These are phyloP conservation scores for Lamellibrachia satsuma DNA, from an alignment of 2,888 invertebrate species.

Conservation along the genomic window DNA sequence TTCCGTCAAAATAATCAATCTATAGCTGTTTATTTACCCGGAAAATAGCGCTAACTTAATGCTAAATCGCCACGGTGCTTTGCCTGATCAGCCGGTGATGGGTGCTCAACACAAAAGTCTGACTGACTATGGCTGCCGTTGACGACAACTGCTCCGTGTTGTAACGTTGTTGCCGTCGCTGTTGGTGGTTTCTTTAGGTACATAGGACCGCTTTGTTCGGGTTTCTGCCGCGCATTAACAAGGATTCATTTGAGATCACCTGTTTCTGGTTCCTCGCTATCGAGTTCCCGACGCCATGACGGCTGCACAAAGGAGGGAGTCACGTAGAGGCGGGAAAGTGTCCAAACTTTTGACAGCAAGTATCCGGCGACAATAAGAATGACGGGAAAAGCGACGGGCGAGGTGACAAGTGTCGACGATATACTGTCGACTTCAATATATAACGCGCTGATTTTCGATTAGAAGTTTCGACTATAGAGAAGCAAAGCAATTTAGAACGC, in stretches of 20 bases:
- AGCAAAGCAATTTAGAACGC: too few relatives aligned
- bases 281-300: neutral
- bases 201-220: neutral
- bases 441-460: slow-evolving; percentile 1
- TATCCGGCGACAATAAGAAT: slow-evolving; percentile 3
- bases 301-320: neutral
- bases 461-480: neutral
- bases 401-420: slow-evolving; percentile 2
- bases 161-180: neutral
- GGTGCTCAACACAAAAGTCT: neutral
- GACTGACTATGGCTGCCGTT: neutral
- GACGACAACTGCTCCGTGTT: neutral
- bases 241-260: neutral
- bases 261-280: neutral
- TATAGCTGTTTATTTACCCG: neutral
- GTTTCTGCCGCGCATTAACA: neutral
- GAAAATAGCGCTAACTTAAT: neutral
- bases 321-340: neutral
- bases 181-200: neutral
- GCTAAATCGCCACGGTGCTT: neutral
- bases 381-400: neutral
- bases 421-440: neutral
- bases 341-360: neutral
- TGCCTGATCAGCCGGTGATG: neutral
- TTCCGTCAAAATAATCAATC: neutral